Conservation (phyloP, 64 coral and sea anemone genomes). For the Actinia tenebrosa region DNA sequence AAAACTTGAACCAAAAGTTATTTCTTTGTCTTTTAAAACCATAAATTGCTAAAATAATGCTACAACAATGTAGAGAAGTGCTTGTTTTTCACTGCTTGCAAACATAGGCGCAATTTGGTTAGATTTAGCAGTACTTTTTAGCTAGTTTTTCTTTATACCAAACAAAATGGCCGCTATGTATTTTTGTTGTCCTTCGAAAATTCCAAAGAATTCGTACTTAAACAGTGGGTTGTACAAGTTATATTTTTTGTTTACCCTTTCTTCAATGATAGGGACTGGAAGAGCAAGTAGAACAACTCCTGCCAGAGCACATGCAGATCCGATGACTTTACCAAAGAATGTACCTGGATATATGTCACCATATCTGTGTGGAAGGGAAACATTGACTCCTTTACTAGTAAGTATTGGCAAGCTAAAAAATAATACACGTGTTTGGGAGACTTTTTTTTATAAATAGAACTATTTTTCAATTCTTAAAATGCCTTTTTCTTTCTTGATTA, state of each 20-base stretch:
- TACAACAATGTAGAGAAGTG: no score
- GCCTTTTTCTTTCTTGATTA: no score
- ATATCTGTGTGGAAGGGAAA: constrained; percentile 13
- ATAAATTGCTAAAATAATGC: no score
- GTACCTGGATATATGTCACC: constrained; percentile 44
- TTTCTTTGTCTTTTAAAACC: no score
- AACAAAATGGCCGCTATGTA: neutral
- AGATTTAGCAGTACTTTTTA: neutral
- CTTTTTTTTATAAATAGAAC: no score
- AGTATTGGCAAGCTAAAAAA: no score
- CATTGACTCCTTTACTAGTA: neutral
- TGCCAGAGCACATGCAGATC: constrained; percentile 36
- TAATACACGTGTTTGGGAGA: no score
- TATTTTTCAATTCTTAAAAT: no score
- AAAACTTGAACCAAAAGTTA: no score
- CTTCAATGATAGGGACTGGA: constrained; percentile 56
- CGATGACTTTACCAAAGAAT: constrained; percentile 38
- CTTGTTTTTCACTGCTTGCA: no score
- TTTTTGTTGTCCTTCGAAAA: neutral
- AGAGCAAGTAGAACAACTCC: constrained; percentile 39
- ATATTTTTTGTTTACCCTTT: constrained; percentile 17
- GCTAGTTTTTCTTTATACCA: neutral
- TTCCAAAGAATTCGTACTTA: neutral
- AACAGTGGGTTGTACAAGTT: neutral
- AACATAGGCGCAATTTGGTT: no score